These are phyloP conservation scores for Morone chrysops DNA, from an alignment of 2,113 vertebrate genomes.

Conservation along the genomic window DNA sequence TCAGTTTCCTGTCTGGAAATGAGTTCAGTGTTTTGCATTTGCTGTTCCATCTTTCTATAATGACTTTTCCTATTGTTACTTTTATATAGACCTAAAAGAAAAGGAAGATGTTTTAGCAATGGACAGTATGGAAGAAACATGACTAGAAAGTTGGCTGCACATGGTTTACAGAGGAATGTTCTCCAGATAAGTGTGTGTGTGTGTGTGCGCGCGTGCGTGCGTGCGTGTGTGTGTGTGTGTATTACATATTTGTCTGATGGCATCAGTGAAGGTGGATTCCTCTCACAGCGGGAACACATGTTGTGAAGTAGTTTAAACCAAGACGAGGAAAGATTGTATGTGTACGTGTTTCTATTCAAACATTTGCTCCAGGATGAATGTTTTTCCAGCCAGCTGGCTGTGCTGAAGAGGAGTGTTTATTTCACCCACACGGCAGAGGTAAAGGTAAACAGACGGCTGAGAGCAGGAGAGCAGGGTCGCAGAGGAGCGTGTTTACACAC, in stretches of 20 bases:
- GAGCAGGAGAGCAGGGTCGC: slow-evolving; percentile 45
- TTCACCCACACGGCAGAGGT: slow-evolving; percentile 41
- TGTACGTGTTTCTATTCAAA: slow-evolving; percentile 39
- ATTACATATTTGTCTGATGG: slow-evolving; percentile 78
- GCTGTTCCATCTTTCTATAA: background rate
- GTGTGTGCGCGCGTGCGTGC: slow-evolving; percentile 20
- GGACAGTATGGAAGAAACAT: slow-evolving; percentile 12
- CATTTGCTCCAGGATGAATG: slow-evolving; percentile 38
- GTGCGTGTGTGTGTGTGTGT: slow-evolving; percentile 28
- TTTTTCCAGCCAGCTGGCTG: slow-evolving; percentile 20
- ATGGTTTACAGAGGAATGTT: slow-evolving; percentile 74
- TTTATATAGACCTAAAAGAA: background rate
- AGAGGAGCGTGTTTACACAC: slow-evolving; percentile 72
- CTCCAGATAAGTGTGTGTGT: slow-evolving; percentile 57
- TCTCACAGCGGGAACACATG: slow-evolving; percentile 53
- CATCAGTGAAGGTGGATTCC: slow-evolving; percentile 75
- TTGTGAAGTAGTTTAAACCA: slow-evolving; percentile 25
- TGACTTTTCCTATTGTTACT: background rate
- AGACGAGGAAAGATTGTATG: background rate
- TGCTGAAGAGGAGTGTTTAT: slow-evolving; percentile 22
- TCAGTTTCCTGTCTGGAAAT: background rate
- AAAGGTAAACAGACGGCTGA: slow-evolving; percentile 59
- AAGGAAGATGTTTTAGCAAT: background rate
- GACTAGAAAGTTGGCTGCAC: slow-evolving; percentile 44
- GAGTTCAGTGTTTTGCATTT: background rate